phyloP scores from a whole-genome alignment of 2,113 vertebrate species.

The Suncus etruscus region DNA sequence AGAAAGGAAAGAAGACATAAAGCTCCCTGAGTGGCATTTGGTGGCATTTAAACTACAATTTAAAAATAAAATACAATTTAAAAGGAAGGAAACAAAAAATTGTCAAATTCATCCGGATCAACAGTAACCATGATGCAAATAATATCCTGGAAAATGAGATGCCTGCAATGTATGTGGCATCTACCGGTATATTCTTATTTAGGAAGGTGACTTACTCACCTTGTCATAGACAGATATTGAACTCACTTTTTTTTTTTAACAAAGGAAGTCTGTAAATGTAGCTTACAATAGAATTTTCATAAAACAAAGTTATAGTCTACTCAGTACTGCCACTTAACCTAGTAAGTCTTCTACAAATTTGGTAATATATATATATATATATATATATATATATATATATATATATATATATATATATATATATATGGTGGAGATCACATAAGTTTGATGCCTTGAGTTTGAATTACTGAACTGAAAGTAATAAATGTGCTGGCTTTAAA shows the following conservation, averaged over 20 bases:
- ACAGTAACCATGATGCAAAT: not conserved
- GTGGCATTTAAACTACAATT: too few species aligned
- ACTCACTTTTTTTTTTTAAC: not conserved
- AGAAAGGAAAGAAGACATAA: too few species aligned
- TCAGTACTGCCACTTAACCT: not conserved
- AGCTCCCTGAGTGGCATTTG: too few species aligned
- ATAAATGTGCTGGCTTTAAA: not conserved
- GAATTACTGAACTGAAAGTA: not conserved
- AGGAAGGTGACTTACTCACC: not conserved
- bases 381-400: too few species aligned
- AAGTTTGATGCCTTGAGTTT: slow-evolving; percentile 15
- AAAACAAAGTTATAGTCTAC: not conserved
- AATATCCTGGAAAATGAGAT: not conserved
- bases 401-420: too few species aligned
- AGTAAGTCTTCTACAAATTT: not conserved
- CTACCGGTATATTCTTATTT: not conserved
- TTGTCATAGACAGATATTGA: not conserved
- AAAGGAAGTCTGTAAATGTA: not conserved
- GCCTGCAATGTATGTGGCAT: rapidly evolving
- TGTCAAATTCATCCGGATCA: not conserved
- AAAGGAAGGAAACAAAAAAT: too few species aligned
- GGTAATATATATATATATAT: too few species aligned
- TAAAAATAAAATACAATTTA: too few species aligned
- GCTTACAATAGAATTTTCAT: not conserved
- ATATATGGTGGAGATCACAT: not conserved